phyloP scores from a whole-genome alignment of 2,888 invertebrate genomes.

The Drosophila mayaguana region DNA sequence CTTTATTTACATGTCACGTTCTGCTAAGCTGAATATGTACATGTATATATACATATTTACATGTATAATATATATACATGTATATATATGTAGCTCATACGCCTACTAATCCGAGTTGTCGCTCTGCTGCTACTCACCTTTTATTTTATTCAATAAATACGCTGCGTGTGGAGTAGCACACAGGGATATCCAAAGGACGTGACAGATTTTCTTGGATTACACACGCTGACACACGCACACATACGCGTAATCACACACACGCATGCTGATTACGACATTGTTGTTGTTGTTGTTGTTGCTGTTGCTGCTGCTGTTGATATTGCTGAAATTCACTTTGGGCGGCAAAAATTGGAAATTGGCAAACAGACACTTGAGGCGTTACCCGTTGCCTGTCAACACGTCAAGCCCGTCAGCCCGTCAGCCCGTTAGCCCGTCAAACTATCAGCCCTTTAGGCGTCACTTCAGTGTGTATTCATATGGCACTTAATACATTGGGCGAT shows the following conservation, averaged over 20 bases:
- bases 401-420: slow-evolving; percentile 19
- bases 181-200: slow-evolving; percentile 76
- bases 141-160: slow-evolving; percentile 71
- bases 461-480: slow-evolving; percentile 34
- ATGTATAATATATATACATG: slow-evolving; percentile 3
- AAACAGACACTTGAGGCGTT: slow-evolving; percentile 24
- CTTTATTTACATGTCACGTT: slow-evolving; percentile 46
- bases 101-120: slow-evolving; percentile 48
- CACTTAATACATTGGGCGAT: slow-evolving; percentile 45
- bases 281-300: slow-evolving; percentile 50
- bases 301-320: slow-evolving; percentile 43
- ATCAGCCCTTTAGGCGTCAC: slow-evolving; percentile 25
- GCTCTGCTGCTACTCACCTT: slow-evolving; percentile 58
- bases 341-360: slow-evolving; percentile 56
- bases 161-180: slow-evolving; percentile 55
- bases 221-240: slow-evolving; percentile 49
- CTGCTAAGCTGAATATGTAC: slow-evolving; percentile 45
- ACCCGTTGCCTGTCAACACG: slow-evolving; percentile 16
- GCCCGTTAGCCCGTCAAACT: slow-evolving; percentile 19
- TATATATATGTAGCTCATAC: slow-evolving; percentile 4
- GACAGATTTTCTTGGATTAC: slow-evolving; percentile 77
- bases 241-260: slow-evolving; percentile 29
- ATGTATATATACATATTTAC: not conserved
- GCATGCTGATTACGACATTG: slow-evolving; percentile 32
- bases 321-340: slow-evolving; percentile 53